phyloP scores from a whole-genome alignment of 2,888 invertebrate genomes.

The Lasius platythorax region DNA sequence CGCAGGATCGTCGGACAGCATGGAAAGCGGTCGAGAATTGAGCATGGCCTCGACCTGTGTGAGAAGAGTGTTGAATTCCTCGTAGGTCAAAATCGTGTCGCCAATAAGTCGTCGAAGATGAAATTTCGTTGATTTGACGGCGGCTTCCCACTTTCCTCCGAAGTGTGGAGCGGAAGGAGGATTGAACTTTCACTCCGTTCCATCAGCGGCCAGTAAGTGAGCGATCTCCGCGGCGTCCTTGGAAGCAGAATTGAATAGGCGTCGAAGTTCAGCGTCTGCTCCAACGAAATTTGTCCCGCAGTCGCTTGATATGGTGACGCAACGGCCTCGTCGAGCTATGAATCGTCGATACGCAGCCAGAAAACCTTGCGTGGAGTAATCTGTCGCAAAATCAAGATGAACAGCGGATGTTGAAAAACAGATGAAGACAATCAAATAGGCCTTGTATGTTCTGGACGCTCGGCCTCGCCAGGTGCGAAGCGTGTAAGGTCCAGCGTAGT shows the following conservation, averaged over 20 bases:
- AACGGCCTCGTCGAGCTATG: neutral
- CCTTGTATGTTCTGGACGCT: too few relatives aligned
- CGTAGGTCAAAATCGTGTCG: neutral
- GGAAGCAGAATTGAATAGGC: neutral
- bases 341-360: neutral
- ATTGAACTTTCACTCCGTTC: too few relatives aligned
- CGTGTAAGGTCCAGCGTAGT: too few relatives aligned
- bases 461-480: too few relatives aligned
- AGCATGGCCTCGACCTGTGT: neutral
- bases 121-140: neutral
- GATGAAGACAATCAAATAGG: too few relatives aligned
- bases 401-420: too few relatives aligned
- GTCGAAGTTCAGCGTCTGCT: neutral
- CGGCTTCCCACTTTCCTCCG: neutral
- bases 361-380: too few relatives aligned
- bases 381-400: too few relatives aligned
- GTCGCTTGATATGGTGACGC: neutral
- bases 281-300: slow-evolving; percentile 9
- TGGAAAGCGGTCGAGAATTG: neutral
- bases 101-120: neutral
- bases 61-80: neutral
- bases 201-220: neutral
- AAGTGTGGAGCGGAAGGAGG: neutral
- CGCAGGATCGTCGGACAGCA: neutral
- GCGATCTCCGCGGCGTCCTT: neutral